phyloP scores from a whole-genome alignment of 2,888 invertebrate genomes.

The Dimorphilus gyrociliatus region DNA sequence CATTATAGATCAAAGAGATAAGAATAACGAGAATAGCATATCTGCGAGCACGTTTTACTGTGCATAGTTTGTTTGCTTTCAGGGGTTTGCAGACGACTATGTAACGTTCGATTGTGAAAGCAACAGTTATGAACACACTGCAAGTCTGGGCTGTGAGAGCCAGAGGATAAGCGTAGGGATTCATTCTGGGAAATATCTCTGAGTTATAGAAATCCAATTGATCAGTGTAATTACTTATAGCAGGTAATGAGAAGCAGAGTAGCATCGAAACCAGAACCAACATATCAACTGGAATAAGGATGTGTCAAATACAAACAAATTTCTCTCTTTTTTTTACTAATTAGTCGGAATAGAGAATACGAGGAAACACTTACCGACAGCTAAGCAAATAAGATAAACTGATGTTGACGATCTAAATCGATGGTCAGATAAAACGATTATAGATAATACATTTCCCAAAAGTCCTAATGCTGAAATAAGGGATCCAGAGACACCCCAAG shows the following conservation, averaged over 20 bases:
- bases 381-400: slow-evolving; percentile 77
- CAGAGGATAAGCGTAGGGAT: slow-evolving; percentile 56
- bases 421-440: slow-evolving; percentile 41
- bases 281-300: too few relatives aligned
- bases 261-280: slow-evolving; percentile 53
- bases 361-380: too few relatives aligned
- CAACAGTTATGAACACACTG: slow-evolving; percentile 65
- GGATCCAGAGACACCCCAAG: slow-evolving; percentile 73
- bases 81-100: slow-evolving; percentile 62
- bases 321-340: too few relatives aligned
- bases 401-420: slow-evolving; percentile 93
- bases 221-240: slow-evolving; percentile 45
- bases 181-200: slow-evolving; percentile 54
- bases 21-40: slow-evolving; percentile 64
- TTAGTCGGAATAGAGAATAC: too few relatives aligned
- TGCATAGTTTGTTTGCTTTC: slow-evolving; percentile 72
- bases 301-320: too few relatives aligned
- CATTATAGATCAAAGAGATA: slow-evolving; percentile 69
- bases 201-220: slow-evolving; percentile 52
- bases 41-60: slow-evolving; percentile 64
- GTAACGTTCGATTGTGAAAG: slow-evolving; percentile 63
- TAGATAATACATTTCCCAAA: slow-evolving; percentile 27
- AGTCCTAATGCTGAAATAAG: slow-evolving; percentile 60
- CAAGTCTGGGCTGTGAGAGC: slow-evolving; percentile 73
- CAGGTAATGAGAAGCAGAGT: slow-evolving; percentile 25